These are phyloP conservation scores for Luehdorfia chinensis DNA, from an alignment of 1,140 invertebrate species.

Conservation along the genomic window DNA sequence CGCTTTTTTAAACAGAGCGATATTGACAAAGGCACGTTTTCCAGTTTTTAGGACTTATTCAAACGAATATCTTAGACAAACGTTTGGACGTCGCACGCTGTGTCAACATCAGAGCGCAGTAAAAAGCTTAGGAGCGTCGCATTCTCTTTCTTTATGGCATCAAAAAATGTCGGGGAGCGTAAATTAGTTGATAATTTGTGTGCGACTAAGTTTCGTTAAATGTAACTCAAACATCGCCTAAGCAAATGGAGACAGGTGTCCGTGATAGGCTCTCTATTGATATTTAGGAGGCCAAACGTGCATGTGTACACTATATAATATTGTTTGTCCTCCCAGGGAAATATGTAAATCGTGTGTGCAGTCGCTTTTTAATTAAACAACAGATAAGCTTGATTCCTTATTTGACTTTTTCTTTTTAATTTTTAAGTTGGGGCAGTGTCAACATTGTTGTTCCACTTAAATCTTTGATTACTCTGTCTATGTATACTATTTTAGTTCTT, in stretches of 20 bases:
- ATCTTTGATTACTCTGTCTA: constrained; percentile 25
- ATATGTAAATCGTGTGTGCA: constrained; percentile 67
- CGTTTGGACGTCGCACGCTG: constrained; percentile 30
- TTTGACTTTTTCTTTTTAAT: constrained; percentile 51
- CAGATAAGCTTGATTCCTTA: constrained; percentile 60
- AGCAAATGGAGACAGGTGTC: constrained; percentile 73
- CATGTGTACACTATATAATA: constrained; percentile 28
- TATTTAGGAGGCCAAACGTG: constrained; percentile 56
- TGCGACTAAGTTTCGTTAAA: constrained; percentile 73
- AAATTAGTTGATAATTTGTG: constrained; percentile 76
- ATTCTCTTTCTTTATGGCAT: constrained; percentile 41
- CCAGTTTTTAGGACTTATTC: too few relatives aligned
- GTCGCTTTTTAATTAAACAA: constrained; percentile 68
- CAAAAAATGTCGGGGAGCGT: constrained; percentile 60
- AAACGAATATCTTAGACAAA: constrained; percentile 28
- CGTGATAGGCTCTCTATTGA: constrained; percentile 58
- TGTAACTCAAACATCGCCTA: constrained; percentile 66
- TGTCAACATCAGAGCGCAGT: constrained; percentile 44
- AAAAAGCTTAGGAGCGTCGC: constrained; percentile 59
- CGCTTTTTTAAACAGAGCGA: constrained; percentile 19
- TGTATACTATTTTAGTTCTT: constrained; percentile 22
- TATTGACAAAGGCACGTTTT: constrained; percentile 43
- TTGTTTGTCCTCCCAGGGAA: constrained; percentile 38
- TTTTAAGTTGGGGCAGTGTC: constrained; percentile 40
- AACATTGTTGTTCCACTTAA: constrained; percentile 39